Evolutionary conservation across 1,140 invertebrate genomes (phyloP), one percentile per base, ranked within the genome.

Genomic region (Ptiloglossa arizonensis): DNA sequence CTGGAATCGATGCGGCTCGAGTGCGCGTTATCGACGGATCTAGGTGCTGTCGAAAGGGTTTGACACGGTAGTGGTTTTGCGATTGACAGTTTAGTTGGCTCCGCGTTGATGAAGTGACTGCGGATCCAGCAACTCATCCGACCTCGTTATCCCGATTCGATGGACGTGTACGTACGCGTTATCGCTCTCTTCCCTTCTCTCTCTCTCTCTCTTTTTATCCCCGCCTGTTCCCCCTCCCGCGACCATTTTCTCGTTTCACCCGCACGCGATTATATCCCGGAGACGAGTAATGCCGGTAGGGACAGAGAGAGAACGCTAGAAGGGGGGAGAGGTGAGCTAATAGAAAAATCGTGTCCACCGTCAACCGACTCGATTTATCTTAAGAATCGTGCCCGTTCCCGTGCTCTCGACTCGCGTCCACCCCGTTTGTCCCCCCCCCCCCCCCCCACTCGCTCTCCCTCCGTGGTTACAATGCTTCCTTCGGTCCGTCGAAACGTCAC

Each of bases 341-440:
- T 90, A 89, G 89, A 90, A 90, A 90, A 90, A 89, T 89, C 89
- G 68, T 90, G 89, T 90, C 85, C 56, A 79, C 80, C 84, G 88
- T 90, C 88, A 82, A 71, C 54, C 29, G 63, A 52, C 69, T 80
- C 69, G 87, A 90, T 88, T 90, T 90, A 90, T 90, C 82, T 82
- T 82, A 77, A n/a, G 87, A 85, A 82, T 38, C 73, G 54, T 68
- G 50, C 29, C n/a, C 24, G n/a, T 44, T 6, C 8, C 19, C 11
- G 38, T 8, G 17, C n/a, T 3, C 11, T 15, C 27, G 46, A 3
- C 27, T 6, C 32, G 1, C n/a, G 17, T 2, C n/a, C 35, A 27
- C n/a, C 56, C n/a, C 56, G 27, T 5, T 50, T 54, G 22, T 54
- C 24, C 22, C 11, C 11, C 22, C 50, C n/a, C n/a, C n/a, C n/a